Conservation (phyloP, 2,797 vertebrate species). For the Schizothorax lantsangensis region DNA sequence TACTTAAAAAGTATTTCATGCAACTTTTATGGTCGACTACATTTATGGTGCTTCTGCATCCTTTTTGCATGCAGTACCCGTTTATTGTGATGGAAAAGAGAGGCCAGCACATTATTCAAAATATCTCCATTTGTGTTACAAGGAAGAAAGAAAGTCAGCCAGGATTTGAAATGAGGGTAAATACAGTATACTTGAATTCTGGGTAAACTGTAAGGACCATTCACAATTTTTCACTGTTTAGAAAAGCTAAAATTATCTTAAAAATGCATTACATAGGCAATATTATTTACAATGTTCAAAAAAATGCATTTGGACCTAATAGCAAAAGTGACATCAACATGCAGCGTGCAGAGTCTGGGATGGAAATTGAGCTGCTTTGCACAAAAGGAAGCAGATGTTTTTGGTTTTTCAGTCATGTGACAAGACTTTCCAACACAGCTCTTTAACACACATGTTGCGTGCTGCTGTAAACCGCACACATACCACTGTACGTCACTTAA, state of each 20-base stretch:
- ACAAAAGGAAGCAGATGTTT: constrained; percentile 47
- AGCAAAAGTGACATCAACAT: background rate
- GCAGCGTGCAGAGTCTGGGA: background rate
- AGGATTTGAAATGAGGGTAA: background rate
- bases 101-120: background rate
- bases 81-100: background rate
- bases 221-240: background rate
- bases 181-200: background rate
- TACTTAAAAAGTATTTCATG: background rate
- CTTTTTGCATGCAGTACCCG: background rate
- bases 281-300: background rate
- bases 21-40: background rate
- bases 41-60: background rate
- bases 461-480: constrained; percentile 30
- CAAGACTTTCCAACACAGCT: constrained; percentile 25
- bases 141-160: background rate
- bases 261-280: background rate
- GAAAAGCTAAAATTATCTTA: background rate
- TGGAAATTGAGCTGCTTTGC: constrained; percentile 14
- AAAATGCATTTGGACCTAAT: background rate
- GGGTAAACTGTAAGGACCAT: background rate
- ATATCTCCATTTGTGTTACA: background rate
- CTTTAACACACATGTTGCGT: constrained; percentile 25
- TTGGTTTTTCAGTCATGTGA: constrained; percentile 36
- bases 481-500: constrained; percentile 26